Base-by-base conservation (phyloP, 2,113 vertebrate species). In the Chaetodon trifascialis region DNA sequence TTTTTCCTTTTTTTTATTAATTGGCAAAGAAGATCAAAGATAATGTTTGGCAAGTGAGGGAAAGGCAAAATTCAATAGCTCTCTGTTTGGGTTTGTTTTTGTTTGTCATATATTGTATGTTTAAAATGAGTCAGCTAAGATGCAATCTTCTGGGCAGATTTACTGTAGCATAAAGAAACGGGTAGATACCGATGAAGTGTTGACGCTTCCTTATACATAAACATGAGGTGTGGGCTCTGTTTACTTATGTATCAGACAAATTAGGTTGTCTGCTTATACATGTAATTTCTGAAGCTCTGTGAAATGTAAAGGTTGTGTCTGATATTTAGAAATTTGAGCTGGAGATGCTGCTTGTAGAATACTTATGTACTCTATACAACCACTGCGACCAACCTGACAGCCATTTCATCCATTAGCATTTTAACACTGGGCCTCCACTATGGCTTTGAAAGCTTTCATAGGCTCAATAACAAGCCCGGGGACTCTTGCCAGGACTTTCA, bases 11-110 rank as follows among this genome's bases (percentile, higher is more conserved):
- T 15, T 9, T 71, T 84, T 59, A 77, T 76, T 80, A 82, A 76
- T 88, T 80, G 70, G 69, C 38, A 79, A 58, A 77, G 1, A 47
- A 51, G 74, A 87, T 80, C 54, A 82, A 75, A 85, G 70, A 80
- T 72, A 72, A 74, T 75, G 40, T 62, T 76, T 38, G 71, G 62
- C 68, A 79, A 76, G 83, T 47, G 73, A 75, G 21, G 67, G 12
- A 63, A 71, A 55, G 42, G 19, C 16, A 38, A 36, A 75, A 56
- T 76, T 19, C 11, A 64, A 16, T 42, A n/a, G 51, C 30, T 54
- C 6, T 40, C 42, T 38, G 12, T 71, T 55, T 30, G 16, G 44
- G 10, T n/a, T 40, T 58, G 47, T 51, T 40, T 52, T 66, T 51
- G 17, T 23, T 73, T 17, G 66, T 34, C 34, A 65, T 38, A 25